These are phyloP conservation scores for Meda fulgida DNA, from an alignment of 2,797 vertebrate genomes.

Conservation along the genomic window DNA sequence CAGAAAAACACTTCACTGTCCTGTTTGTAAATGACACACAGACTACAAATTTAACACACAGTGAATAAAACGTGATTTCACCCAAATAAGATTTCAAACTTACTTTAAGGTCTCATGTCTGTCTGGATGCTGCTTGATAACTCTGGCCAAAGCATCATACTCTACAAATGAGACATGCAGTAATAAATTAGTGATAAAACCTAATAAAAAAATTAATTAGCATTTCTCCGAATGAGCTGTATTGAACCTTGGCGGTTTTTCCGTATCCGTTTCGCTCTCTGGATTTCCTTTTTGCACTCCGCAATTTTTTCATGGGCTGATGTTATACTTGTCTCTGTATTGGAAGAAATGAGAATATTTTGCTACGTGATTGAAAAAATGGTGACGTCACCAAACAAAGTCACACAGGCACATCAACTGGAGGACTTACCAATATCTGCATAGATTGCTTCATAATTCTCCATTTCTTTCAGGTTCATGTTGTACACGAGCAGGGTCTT, in stretches of 20 bases:
- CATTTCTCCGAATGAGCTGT: not conserved
- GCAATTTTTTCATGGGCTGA: conserved; percentile 97
- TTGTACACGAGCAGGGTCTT: conserved; percentile 97
- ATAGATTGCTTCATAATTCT: conserved; percentile 97
- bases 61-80: not conserved
- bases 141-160: conserved; percentile 96
- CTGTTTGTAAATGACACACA: not conserved
- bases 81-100: conserved; percentile 65
- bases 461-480: conserved; percentile 99
- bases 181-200: not conserved
- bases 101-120: conserved; percentile 96
- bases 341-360: not conserved
- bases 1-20: not conserved
- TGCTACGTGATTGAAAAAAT: not conserved
- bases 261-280: conserved; percentile 94
- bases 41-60: not conserved
- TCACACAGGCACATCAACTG: not conserved
- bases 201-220: not conserved
- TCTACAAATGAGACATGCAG: conserved; percentile 77
- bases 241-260: conserved; percentile 94
- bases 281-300: conserved; percentile 98
- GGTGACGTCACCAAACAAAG: not conserved
- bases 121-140: conserved; percentile 97
- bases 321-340: conserved; percentile 89
- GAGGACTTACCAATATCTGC: conserved; percentile 87